Base-by-base conservation (phyloP, 2,113 vertebrate species). In the Phaetusa simplex region DNA sequence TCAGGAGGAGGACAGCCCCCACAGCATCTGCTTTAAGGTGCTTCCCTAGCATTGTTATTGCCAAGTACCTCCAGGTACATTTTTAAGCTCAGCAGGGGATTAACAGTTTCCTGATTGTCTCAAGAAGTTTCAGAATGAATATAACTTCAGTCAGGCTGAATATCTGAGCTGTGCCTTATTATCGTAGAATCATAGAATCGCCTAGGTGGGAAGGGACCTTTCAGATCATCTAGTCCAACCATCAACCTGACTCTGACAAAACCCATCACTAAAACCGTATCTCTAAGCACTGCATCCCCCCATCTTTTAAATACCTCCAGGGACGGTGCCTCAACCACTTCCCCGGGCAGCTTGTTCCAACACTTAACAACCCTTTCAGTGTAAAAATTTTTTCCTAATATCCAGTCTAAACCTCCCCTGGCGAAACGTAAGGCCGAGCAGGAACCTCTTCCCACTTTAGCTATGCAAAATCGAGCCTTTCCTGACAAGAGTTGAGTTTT, bases 21-120 rank as follows among this genome's bases (percentile, higher is more conserved):
- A 12, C 23, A 18, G 32, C 17, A n/a, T 53, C 55, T 53, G 14
- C 45, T 72, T 66, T 38, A 24, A 78, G 32, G 19, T 36, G 42
- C 29, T 93, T 61, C 19, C 1, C 0, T 56, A 0, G 1, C 7
- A 12, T 14, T 47, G 4, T 7, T 79, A 15, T 14, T 74, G 29
- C 42, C 38, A 11, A 0, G 43, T 76, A 8, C 1, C 17, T 83
- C n/a, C n/a, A 55, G 29, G 53, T 59, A 24, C 14, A 58, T 27
- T 58, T 80, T 74, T 52, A 71, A 14, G 71, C 34, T 73, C 13
- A 7, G 8, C 2, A 20, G 23, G 59, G 17, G 45, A 61, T 87
- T 73, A 78, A 87, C 69, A 61, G 40, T 29, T 40, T 58, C 45
- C 30, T 78, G 45, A 5, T 74, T 70, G 23, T 27, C 50, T 82